Evolutionary conservation across 1,140 invertebrate species (phyloP).

Genomic region (Aricia agestis): DNA sequence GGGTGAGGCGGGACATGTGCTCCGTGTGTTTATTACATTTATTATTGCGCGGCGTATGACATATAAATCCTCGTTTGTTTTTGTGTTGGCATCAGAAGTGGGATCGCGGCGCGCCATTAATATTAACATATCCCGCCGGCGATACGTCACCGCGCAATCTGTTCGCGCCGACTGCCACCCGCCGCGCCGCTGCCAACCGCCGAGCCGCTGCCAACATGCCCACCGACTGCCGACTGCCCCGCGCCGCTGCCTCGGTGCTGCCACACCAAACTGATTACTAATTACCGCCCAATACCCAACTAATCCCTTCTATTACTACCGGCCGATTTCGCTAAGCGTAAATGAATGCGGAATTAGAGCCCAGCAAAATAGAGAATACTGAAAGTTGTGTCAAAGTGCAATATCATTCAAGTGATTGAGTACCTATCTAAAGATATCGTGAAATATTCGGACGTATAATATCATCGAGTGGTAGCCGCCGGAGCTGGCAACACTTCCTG

Average conservation of each 20-base stretch:
- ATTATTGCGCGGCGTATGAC: not conserved
- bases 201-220: too few relatives aligned
- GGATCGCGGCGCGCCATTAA: constrained; percentile 1
- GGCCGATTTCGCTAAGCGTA: not conserved
- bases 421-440: not conserved
- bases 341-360: not conserved
- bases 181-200: too few relatives aligned
- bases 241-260: not conserved
- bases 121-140: not conserved
- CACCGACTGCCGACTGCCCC: too few relatives aligned
- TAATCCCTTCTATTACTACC: not conserved
- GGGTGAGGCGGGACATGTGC: not conserved
- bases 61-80: constrained; percentile 3
- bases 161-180: not conserved
- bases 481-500: not conserved
- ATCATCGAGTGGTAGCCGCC: too few relatives aligned
- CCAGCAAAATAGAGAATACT: too few relatives aligned
- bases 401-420: too few relatives aligned
- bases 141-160: not conserved
- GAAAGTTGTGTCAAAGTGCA: too few relatives aligned
- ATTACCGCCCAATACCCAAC: not conserved
- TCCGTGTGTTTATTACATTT: not conserved
- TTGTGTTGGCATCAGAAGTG: constrained; percentile 2
- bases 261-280: not conserved
- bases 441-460: not conserved